Conservation (phyloP, 2,888 invertebrate genomes). For the Scaptomyza caliginosa region DNA sequence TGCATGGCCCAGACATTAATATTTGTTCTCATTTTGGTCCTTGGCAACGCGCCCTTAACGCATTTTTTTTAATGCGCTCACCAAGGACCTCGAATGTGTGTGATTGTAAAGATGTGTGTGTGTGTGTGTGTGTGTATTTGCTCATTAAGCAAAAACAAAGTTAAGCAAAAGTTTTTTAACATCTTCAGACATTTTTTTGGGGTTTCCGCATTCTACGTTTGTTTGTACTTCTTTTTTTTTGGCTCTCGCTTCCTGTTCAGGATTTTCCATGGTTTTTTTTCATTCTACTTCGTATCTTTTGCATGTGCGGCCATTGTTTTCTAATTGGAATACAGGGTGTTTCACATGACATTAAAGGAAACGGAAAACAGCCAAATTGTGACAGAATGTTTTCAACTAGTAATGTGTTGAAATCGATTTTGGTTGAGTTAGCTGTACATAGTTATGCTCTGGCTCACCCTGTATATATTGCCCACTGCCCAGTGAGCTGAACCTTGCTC, state of each 20-base stretch:
- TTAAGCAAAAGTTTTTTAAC: slow-evolving; percentile 75
- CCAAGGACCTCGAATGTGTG: slow-evolving; percentile 32
- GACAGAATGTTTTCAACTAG: no score
- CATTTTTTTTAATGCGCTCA: slow-evolving; percentile 71
- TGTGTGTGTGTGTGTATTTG: slow-evolving; percentile 69
- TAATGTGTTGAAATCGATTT: no score
- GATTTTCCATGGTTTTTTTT: slow-evolving; percentile 30
- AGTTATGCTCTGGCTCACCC: slow-evolving; percentile 25
- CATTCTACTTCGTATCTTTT: slow-evolving; percentile 17
- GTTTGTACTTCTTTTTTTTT: slow-evolving; percentile 30
- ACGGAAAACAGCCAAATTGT: no score
- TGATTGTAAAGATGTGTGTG: slow-evolving; percentile 25
- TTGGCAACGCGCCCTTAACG: slow-evolving; percentile 77
- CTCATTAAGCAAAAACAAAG: slow-evolving; percentile 82
- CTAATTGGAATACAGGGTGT: slow-evolving; percentile 63
- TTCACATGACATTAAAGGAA: not conserved
- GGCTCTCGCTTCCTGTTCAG: slow-evolving; percentile 33
- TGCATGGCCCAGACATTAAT: slow-evolving; percentile 76
- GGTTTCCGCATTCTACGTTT: slow-evolving; percentile 67
- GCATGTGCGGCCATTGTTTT: slow-evolving; percentile 61
- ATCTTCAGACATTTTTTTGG: slow-evolving; percentile 77
- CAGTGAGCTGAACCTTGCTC: slow-evolving; percentile 46
- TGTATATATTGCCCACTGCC: slow-evolving; percentile 46
- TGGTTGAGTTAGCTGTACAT: not conserved
- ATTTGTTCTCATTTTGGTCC: slow-evolving; percentile 64